Conservation (phyloP, 2,888 invertebrate species). For the Acronicta aceris region DNA sequence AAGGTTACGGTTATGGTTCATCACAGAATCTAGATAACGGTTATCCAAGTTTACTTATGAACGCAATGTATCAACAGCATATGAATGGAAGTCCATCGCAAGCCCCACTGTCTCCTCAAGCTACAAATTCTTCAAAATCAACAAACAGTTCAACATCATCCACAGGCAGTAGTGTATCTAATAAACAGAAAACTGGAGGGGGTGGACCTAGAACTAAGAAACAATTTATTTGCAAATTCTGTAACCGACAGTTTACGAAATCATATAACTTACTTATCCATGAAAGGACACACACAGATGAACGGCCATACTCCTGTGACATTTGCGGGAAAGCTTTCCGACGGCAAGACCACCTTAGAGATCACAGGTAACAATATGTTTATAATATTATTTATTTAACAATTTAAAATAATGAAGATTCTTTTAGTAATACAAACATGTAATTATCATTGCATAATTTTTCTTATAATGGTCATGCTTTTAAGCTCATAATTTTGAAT, state of each 20-base stretch:
- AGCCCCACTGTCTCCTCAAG: conserved; percentile 81
- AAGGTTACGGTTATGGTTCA: conserved; percentile 82
- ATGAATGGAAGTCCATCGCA: conserved; percentile 85
- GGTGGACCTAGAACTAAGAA: conserved; percentile 97
- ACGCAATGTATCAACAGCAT: conserved; percentile 91
- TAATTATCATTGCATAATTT: conserved; percentile 7
- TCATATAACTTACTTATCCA: conserved; percentile 99
- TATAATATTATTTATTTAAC: conserved; percentile 45
- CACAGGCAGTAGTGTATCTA: conserved; percentile 80
- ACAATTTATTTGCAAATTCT: conserved; percentile 99
- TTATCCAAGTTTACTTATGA: conserved; percentile 92
- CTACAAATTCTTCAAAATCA: conserved; percentile 84
- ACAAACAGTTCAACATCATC: conserved; percentile 84
- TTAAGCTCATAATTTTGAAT: conserved; percentile 43
- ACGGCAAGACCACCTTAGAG: conserved; percentile 98
- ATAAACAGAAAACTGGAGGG: conserved; percentile 82
- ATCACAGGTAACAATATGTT: conserved; percentile 93
- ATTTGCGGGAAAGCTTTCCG: conserved; percentile 99
- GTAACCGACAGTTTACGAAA: conserved; percentile 99
- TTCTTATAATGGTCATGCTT: conserved; percentile 25
- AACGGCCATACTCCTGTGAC: conserved; percentile 99
- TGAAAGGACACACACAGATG: conserved; percentile 99
- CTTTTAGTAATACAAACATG: conserved; percentile 24
- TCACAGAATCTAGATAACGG: conserved; percentile 91
- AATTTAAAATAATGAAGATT: conserved; percentile 29